phyloP scores from a whole-genome alignment of 2,113 vertebrate species.

The Xenopus borealis region DNA sequence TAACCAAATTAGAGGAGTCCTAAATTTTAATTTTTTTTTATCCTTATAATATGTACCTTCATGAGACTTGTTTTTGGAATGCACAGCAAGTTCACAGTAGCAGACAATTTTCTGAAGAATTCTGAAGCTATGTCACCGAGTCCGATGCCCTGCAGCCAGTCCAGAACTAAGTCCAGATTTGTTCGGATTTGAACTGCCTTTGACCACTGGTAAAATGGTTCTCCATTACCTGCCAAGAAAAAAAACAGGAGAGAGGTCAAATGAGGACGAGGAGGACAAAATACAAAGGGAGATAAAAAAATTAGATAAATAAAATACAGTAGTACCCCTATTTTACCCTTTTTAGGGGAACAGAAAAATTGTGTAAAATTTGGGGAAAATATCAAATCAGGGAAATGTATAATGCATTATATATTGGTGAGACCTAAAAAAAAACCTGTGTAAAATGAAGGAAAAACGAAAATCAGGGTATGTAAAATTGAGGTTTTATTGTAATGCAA shows the following conservation, averaged over 20 bases:
- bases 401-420: too few relatives aligned
- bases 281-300: neutral
- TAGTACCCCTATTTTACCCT: too few relatives aligned
- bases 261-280: neutral
- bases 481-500: too few relatives aligned
- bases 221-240: slow-evolving; percentile 56
- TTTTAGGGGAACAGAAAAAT: too few relatives aligned
- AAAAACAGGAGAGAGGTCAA: neutral
- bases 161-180: slow-evolving; percentile 85
- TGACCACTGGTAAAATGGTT: slow-evolving; percentile 85
- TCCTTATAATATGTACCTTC: slow-evolving; percentile 68
- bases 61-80: slow-evolving; percentile 84
- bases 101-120: slow-evolving; percentile 85
- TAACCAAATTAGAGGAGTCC: too few relatives aligned
- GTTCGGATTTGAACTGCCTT: slow-evolving; percentile 87
- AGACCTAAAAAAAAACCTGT: too few relatives aligned
- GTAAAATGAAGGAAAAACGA: too few relatives aligned
- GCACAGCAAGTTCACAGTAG: slow-evolving; percentile 85
- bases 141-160: slow-evolving; percentile 86
- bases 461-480: too few relatives aligned
- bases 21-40: too few relatives aligned
- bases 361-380: too few relatives aligned
- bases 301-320: too few relatives aligned
- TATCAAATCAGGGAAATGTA: too few relatives aligned
- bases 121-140: slow-evolving; percentile 87